These are phyloP conservation scores for Nephrotoma guestfalica DNA, from an alignment of 2,888 invertebrate genomes.

Conservation along the genomic window DNA sequence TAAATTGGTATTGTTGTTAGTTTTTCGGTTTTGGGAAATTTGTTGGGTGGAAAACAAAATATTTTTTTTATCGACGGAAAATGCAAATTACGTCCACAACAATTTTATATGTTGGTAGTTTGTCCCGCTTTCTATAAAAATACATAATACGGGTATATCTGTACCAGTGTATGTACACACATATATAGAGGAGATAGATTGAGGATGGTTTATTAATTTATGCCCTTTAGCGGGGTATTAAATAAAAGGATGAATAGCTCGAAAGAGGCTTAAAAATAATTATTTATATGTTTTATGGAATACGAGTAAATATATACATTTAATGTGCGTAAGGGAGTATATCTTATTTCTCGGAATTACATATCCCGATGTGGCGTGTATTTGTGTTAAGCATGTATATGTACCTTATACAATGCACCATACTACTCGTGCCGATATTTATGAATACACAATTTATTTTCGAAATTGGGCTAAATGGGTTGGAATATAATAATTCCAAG, in stretches of 20 bases:
- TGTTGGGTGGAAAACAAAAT: not conserved
- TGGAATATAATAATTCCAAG: not conserved
- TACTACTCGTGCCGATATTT: not conserved
- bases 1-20: not conserved
- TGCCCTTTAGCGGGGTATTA: not conserved
- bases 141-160: not conserved
- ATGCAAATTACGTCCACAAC: not conserved
- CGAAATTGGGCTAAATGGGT: not conserved
- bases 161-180: not conserved
- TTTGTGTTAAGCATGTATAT: not conserved
- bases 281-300: not conserved
- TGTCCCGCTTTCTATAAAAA: not conserved
- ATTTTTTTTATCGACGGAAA: not conserved
- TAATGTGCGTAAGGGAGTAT: not conserved
- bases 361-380: not conserved
- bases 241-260: not conserved
- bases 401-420: not conserved
- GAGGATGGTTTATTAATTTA: not conserved
- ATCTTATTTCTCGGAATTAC: not conserved
- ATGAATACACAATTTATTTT: not conserved
- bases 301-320: not conserved
- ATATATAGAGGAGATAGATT: not conserved
- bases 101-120: not conserved
- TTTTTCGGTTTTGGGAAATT: not conserved
- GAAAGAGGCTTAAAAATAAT: not conserved